Evolutionary conservation across 1,140 invertebrate genomes (phyloP).

Genomic region (Hypsibius dujardini): DNA sequence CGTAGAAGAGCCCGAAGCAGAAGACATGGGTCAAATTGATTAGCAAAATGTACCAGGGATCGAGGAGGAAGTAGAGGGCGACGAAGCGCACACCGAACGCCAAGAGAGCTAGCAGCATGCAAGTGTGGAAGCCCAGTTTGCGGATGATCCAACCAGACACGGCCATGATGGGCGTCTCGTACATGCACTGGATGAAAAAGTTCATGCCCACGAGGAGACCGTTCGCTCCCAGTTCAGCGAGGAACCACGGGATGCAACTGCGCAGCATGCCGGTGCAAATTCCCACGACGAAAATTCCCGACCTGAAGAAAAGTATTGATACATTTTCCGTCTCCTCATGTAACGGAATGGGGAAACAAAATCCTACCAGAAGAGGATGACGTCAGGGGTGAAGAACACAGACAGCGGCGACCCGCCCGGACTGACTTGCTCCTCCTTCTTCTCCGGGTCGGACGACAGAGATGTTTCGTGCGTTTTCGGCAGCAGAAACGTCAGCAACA

Average conservation of each 20-base stretch:
- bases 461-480: too few species aligned
- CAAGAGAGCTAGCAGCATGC: background rate
- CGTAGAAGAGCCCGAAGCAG: slow-evolving; percentile 28
- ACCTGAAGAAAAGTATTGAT: slow-evolving; percentile 1
- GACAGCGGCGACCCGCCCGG: background rate
- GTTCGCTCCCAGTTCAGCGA: background rate
- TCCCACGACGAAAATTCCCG: slow-evolving; percentile 5
- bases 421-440: background rate
- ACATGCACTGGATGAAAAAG: background rate
- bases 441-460: background rate
- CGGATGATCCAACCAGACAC: background rate
- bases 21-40: slow-evolving; percentile 27
- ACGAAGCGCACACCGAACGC: slow-evolving; percentile 24
- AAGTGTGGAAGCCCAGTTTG: background rate
- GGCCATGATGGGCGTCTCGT: background rate
- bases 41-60: slow-evolving; percentile 25
- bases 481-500: background rate
- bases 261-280: background rate
- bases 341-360: background rate
- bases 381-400: background rate
- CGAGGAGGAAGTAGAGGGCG: slow-evolving; percentile 25
- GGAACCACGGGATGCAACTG: background rate
- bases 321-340: background rate
- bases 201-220: background rate
- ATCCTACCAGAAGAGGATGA: background rate